Conservation (phyloP, 2,888 invertebrate species). For the Drosophila flavopinicola region DNA sequence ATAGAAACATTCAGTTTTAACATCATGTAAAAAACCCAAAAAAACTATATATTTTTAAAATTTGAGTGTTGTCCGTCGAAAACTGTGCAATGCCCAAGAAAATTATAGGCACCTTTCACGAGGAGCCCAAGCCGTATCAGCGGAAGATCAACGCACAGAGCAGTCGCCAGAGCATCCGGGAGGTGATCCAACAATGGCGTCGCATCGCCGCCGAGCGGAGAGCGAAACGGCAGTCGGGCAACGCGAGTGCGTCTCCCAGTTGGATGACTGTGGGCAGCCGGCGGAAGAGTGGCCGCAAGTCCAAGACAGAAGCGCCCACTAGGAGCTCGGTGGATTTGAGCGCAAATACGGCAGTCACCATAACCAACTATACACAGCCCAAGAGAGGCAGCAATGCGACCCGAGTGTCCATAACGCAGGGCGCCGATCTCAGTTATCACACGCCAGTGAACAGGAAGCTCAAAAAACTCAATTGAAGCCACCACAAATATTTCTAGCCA, state of each 20-base stretch:
- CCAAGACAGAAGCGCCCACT: background rate
- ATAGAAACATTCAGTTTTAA: background rate
- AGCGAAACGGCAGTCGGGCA: background rate
- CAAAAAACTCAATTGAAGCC: background rate
- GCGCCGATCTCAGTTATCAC: background rate
- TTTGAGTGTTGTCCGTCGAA: background rate
- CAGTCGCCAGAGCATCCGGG: slow-evolving; percentile 19
- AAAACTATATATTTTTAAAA: background rate
- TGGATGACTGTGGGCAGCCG: no score
- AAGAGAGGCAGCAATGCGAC: background rate
- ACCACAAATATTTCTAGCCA: background rate
- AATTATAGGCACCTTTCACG: no score
- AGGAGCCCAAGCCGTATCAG: background rate
- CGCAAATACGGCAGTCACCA: background rate
- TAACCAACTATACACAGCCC: background rate
- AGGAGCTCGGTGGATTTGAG: background rate
- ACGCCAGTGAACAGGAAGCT: background rate
- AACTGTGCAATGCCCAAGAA: background rate
- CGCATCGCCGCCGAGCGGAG: background rate
- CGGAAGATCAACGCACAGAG: background rate
- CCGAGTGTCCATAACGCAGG: background rate
- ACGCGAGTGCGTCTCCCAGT: no score
- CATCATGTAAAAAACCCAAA: background rate
- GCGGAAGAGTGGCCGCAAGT: no score
- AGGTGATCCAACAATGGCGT: slow-evolving; percentile 2